Evolutionary conservation across 2,888 invertebrate species (phyloP).

Genomic region (Agrilus biguttatus): DNA sequence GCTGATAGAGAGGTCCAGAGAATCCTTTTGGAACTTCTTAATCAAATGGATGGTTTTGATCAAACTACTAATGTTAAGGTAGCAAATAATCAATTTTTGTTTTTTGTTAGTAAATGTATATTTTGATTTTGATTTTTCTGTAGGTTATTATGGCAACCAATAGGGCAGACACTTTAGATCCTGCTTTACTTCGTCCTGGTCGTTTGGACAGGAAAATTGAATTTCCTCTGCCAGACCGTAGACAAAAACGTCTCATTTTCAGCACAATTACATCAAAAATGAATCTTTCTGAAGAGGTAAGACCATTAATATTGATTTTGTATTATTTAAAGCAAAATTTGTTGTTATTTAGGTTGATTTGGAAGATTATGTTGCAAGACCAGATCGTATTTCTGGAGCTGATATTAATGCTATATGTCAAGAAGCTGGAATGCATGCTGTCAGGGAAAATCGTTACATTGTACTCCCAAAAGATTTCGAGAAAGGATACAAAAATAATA

Average conservation of each 20-base stretch:
- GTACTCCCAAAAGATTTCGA: constrained; percentile 99
- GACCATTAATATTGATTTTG: neutral
- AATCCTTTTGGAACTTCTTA: constrained; percentile 88
- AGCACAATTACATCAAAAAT: constrained; percentile 93
- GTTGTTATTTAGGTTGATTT: constrained; percentile 59
- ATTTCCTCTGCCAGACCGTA: constrained; percentile 86
- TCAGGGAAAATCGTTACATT: constrained; percentile 96
- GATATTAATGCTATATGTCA: constrained; percentile 99
- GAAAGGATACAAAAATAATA: constrained; percentile 98
- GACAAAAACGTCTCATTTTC: constrained; percentile 93
- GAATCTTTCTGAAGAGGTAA: constrained; percentile 87
- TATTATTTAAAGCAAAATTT: neutral
- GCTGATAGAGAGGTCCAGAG: constrained; percentile 97
- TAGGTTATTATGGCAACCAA: constrained; percentile 88
- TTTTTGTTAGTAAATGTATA: neutral
- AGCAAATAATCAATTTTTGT: constrained; percentile 2
- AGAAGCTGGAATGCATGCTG: constrained; percentile 99
- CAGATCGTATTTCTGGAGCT: constrained; percentile 97
- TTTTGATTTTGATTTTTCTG: constrained; percentile 7
- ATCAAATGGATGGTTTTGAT: constrained; percentile 99
- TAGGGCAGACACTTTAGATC: constrained; percentile 95
- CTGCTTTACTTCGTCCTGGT: constrained; percentile 89
- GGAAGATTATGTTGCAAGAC: constrained; percentile 96
- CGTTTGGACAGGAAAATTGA: constrained; percentile 97
- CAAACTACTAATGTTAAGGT: constrained; percentile 99